Percentiles rank a stretch among this genome's conserved stretches.
Evolutionary conservation across 1,140 invertebrate species (phyloP).

Genomic region (Dolichoris vasculosae): DNA sequence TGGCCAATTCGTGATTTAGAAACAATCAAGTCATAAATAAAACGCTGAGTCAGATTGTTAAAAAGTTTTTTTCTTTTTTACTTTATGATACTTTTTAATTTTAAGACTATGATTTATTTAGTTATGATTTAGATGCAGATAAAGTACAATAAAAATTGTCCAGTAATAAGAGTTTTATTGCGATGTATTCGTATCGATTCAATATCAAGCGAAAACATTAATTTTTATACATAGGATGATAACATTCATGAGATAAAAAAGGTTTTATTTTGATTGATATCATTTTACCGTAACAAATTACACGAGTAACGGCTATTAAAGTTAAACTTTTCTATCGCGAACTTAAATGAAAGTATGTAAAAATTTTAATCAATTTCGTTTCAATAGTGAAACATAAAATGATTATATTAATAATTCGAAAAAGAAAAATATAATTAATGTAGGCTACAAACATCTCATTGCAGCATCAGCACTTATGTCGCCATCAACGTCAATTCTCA

Average conservation of each 20-base stretch:
- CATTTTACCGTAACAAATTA: too few relatives aligned
- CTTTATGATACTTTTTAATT: not conserved
- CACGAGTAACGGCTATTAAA: too few relatives aligned
- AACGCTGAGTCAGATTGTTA: constrained; percentile 40
- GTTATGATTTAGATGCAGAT: not conserved
- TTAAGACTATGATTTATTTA: constrained; percentile 10
- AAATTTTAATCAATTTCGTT: not conserved
- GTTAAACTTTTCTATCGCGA: too few relatives aligned
- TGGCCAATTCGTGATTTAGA: constrained; percentile 29
- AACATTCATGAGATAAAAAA: too few relatives aligned
- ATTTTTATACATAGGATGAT: too few relatives aligned
- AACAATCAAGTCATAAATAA: constrained; percentile 41
- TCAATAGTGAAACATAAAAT: not conserved
- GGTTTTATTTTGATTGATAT: too few relatives aligned
- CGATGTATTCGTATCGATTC: too few relatives aligned
- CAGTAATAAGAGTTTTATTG: too few relatives aligned
- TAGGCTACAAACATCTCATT: not conserved
- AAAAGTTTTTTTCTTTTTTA: not conserved
- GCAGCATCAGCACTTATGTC: constrained; percentile 10
- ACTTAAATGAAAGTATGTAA: not conserved
- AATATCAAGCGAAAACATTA: too few relatives aligned
- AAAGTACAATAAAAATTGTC: not conserved
- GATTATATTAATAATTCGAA: not conserved
- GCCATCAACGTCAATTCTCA: constrained; percentile 22
- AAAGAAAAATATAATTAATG: not conserved